phyloP scores from a whole-genome alignment of 2,888 invertebrate genomes.

The Steinernema hermaphroditum region DNA sequence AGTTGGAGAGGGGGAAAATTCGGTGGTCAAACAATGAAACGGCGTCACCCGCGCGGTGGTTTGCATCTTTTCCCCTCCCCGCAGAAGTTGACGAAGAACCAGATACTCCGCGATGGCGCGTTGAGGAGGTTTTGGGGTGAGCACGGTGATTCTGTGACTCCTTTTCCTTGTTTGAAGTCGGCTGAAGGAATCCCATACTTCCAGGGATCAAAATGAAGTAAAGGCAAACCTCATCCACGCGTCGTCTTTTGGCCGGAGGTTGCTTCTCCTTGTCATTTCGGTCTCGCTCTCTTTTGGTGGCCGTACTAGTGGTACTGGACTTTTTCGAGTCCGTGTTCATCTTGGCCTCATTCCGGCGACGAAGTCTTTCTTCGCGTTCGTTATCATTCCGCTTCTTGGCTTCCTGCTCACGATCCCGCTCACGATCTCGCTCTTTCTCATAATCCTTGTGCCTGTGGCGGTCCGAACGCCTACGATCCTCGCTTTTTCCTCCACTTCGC shows the following conservation, averaged over 20 bases:
- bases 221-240: neutral
- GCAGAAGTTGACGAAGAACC: no score
- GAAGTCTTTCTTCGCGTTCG: neutral
- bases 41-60: neutral
- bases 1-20: neutral
- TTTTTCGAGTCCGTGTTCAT: neutral
- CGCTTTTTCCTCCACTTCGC: neutral
- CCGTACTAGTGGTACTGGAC: neutral
- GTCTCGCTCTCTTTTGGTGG: neutral
- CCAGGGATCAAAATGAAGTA: neutral
- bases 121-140: no score
- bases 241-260: neutral
- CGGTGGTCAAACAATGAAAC: neutral
- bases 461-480: neutral
- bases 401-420: neutral
- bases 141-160: no score
- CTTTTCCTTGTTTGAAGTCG: no score
- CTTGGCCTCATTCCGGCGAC: neutral
- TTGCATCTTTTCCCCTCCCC: no score
- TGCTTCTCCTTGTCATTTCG: slow-evolving; percentile 4
- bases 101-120: no score
- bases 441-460: neutral
- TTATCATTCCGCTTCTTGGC: neutral
- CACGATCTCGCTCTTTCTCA: neutral
- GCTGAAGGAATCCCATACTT: no score